These are phyloP conservation scores for Willowsia nigromaculata DNA, from an alignment of 2,888 invertebrate species.

Conservation along the genomic window DNA sequence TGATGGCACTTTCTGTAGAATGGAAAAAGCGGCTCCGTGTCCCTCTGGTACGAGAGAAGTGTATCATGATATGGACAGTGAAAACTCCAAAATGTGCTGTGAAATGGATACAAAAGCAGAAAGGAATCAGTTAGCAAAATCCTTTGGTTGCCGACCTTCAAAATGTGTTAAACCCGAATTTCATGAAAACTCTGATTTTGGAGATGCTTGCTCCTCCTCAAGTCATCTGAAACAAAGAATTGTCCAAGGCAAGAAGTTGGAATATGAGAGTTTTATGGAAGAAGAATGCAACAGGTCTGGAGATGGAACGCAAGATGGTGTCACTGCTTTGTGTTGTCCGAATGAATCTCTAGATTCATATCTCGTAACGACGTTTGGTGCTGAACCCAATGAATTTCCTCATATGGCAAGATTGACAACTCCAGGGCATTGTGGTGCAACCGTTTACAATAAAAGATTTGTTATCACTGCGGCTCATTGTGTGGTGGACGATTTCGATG, in stretches of 20 bases:
- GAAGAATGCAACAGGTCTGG: background rate
- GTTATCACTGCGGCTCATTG: background rate
- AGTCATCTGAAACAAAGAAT: background rate
- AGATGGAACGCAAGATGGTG: background rate
- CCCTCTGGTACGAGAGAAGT: background rate
- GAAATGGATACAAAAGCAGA: background rate
- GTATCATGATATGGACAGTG: background rate
- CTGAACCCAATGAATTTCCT: conserved; percentile 1
- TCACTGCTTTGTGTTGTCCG: background rate
- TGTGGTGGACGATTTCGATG: background rate
- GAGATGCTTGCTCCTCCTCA: background rate
- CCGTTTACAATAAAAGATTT: background rate
- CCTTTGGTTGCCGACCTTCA: background rate
- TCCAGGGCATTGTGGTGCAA: background rate
- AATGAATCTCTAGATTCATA: background rate
- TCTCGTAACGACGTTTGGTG: background rate
- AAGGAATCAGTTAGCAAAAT: background rate
- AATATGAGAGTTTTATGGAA: background rate
- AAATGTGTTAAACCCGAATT: background rate
- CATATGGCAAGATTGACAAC: background rate
- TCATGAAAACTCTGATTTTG: too few relatives aligned
- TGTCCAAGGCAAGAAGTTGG: background rate
- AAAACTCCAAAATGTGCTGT: background rate
- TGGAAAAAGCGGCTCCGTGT: background rate
- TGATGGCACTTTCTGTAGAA: background rate